Evolutionary conservation across 2,797 vertebrate genomes (phyloP).

Genomic region (Periparus ater): DNA sequence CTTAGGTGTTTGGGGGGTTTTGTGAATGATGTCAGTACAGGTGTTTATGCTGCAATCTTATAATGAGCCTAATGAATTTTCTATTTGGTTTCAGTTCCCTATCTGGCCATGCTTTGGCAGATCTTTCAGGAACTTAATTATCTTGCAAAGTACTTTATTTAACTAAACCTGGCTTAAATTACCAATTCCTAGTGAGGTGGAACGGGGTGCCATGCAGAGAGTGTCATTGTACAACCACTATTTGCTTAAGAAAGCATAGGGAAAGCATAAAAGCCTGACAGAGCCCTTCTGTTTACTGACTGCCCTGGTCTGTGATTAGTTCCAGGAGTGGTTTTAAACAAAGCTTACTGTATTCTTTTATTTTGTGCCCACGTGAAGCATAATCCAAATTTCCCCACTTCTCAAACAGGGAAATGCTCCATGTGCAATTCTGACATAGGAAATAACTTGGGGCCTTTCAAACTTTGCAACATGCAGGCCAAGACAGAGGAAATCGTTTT

Average conservation of each 20-base stretch:
- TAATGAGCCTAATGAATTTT: not conserved
- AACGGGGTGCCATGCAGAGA: not conserved
- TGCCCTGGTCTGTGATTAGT: not conserved
- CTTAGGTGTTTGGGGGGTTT: not conserved
- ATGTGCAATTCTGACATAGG: not conserved
- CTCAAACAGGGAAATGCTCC: not conserved
- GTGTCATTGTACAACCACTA: not conserved
- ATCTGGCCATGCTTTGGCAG: not conserved
- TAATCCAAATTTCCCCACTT: not conserved
- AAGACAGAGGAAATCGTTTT: not conserved
- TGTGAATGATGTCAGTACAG: no score
- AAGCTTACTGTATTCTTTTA: not conserved
- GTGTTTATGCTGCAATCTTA: not conserved
- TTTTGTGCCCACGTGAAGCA: not conserved
- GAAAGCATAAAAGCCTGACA: not conserved
- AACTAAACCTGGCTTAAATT: not conserved
- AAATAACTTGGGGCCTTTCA: fast-evolving
- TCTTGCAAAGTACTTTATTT: not conserved
- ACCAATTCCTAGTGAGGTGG: not conserved
- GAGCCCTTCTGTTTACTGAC: not conserved
- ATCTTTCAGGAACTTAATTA: not conserved
- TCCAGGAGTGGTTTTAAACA: not conserved
- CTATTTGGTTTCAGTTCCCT: not conserved
- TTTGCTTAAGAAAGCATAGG: not conserved
- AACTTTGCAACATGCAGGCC: not conserved